Evolutionary conservation across 2,113 vertebrate genomes (phyloP), one percentile per base, ranked within the genome.

Genomic region (Elaphurus davidianus): DNA sequence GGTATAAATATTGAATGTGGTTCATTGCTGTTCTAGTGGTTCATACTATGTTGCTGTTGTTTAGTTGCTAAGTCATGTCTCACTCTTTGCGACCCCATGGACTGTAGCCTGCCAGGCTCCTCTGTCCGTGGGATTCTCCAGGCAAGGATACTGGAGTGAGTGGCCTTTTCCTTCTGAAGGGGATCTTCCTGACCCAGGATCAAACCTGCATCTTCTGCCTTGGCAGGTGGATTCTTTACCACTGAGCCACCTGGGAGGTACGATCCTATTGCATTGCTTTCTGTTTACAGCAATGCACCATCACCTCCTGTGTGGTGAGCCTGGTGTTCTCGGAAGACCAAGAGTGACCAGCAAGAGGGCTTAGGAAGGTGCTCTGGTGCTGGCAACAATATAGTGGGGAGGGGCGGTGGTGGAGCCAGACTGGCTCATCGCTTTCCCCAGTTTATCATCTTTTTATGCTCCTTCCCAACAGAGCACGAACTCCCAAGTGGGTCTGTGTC

Each of bases 331-430:
- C 28, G 0, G 67, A 13, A 62, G 54, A 59, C 79, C 11, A 3
- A 19, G 40, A 11, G 14, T 7, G 3, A 14, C 14, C 6, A 2
- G 45, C 62, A 67, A 25, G 36, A 23, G 27, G 36, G 1, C 7
- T 10, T 5, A 3, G 36, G 57, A 13, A 40, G 43, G 12, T 1
- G 28, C 30, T 25, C 36, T 10, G 45, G 30, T 15, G 59, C 40
- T 30, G n/a, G 59, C 9, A 1, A 27, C 23, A 15, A 43, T 0
- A 30, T 14, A 23, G 83, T 17, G 5, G 2, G 2, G 2, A 16
- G 59, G 8, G 1, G 10, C 2, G 4, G 67, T 40, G 14, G 47
- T 40, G 23, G 28, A 30, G 19, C 74, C 15, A 54, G 45, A 7
- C 59, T 30, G 43, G 30, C n/a, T 91, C 54, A 55, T 28, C 15